Conservation (phyloP, 2,113 vertebrate species). For the Melanocharis versteri region DNA sequence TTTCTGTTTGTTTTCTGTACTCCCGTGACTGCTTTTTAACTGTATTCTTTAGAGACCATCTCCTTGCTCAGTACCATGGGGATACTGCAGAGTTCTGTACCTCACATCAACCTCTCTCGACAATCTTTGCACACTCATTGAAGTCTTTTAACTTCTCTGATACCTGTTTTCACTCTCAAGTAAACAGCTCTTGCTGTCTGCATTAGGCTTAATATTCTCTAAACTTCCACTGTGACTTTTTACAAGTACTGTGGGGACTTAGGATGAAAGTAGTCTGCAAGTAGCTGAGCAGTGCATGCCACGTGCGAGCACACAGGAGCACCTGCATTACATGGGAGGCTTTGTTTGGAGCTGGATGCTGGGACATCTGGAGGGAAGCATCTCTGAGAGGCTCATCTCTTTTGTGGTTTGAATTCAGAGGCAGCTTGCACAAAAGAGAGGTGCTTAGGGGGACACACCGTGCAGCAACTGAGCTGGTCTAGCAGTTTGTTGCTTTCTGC, state of each 20-base stretch:
- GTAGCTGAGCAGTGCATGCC: background rate
- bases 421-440: background rate
- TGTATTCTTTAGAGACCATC: background rate
- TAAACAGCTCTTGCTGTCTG: background rate
- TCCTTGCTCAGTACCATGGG: background rate
- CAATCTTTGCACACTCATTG: background rate
- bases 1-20: background rate
- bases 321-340: background rate
- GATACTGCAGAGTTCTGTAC: background rate
- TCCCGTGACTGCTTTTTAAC: background rate
- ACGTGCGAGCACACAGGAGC: fast-evolving
- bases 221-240: background rate
- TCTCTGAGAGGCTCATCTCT: background rate
- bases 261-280: background rate
- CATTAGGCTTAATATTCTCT: background rate
- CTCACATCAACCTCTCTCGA: background rate
- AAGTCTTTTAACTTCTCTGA: background rate
- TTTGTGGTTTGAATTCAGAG: background rate
- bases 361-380: background rate
- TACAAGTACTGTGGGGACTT: background rate
- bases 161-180: background rate
- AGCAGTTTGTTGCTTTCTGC: background rate
- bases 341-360: background rate
- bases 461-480: background rate
- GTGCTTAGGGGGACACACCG: no score